A percentile compares a stretch with the other conserved stretches of the same genome.
phyloP scores from a whole-genome alignment of 2,113 vertebrate genomes.

The Erpornis zantholeuca region DNA sequence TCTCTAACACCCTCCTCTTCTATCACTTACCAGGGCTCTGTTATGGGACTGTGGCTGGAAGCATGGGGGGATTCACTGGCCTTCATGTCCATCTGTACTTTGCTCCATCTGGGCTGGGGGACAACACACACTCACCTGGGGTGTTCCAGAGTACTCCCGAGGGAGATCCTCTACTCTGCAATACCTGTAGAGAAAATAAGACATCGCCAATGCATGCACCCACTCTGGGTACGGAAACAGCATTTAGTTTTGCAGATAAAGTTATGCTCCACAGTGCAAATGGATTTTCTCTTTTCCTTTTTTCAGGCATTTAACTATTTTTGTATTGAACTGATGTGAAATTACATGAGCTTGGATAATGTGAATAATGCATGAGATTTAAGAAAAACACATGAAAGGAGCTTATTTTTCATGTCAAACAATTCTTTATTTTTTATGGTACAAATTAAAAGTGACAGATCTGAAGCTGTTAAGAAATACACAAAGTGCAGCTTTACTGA shows the following conservation, averaged over 20 bases:
- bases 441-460: constrained; percentile 99
- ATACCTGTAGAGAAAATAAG: constrained; percentile 29
- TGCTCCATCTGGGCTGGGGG: neutral
- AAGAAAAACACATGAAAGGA: constrained; percentile 63
- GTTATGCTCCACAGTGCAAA: neutral
- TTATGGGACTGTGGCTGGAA: neutral
- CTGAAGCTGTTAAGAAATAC: constrained; percentile 97
- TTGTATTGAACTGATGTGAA: constrained; percentile 48
- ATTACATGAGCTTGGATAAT: constrained; percentile 29
- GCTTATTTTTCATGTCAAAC: constrained; percentile 91
- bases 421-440: constrained; percentile 99
- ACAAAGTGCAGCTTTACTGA: constrained; percentile 99
- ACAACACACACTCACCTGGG: neutral
- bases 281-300: neutral
- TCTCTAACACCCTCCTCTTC: neutral
- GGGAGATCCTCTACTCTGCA: neutral
- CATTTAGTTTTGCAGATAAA: neutral
- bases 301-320: constrained; percentile 7
- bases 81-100: neutral
- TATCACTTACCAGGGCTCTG: neutral
- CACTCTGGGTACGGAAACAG: neutral
- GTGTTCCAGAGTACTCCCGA: neutral
- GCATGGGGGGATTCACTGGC: neutral
- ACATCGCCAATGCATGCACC: neutral
- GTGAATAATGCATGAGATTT: constrained; percentile 63